Evolutionary conservation across 2,888 invertebrate genomes (phyloP).

Genomic region (Nymphalis polychloros): DNA sequence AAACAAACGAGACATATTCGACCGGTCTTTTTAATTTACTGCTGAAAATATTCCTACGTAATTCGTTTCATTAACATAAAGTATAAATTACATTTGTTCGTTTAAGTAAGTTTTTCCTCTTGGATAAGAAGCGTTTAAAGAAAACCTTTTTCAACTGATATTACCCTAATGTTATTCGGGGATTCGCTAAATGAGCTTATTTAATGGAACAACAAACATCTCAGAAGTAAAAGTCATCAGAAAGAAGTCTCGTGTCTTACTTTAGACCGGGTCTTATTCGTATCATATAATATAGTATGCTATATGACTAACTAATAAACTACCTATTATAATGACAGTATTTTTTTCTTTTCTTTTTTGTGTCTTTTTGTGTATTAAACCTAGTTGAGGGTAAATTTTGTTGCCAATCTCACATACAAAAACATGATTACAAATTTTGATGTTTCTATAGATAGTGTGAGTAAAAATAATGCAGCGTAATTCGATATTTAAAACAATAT

Average conservation of each 20-base stretch:
- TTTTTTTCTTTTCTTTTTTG: too few species aligned
- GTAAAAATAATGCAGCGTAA: too few species aligned
- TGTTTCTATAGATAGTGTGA: too few species aligned
- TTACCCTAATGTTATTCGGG: slow-evolving; percentile 27
- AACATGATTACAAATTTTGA: too few species aligned
- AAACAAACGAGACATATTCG: not conserved
- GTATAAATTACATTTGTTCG: slow-evolving; percentile 12
- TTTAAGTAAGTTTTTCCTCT: slow-evolving; percentile 15
- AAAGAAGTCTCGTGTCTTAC: slow-evolving; percentile 11
- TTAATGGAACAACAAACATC: slow-evolving; percentile 25
- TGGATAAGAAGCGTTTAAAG: slow-evolving; percentile 21
- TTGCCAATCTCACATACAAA: too few species aligned
- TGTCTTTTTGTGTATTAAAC: too few species aligned
- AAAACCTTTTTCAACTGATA: slow-evolving; percentile 24
- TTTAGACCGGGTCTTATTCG: not conserved
- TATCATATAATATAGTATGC: too few species aligned
- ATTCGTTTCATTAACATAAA: slow-evolving; percentile 9
- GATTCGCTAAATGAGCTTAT: slow-evolving; percentile 18
- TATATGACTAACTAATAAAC: too few species aligned
- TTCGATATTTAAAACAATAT: too few species aligned
- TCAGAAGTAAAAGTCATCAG: slow-evolving; percentile 15
- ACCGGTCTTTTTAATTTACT: not conserved
- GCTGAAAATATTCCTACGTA: not conserved
- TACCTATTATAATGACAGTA: too few species aligned
- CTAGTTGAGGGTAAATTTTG: too few species aligned